Conservation (phyloP, 1,140 invertebrate species). For the Lasioglossum albipes region DNA sequence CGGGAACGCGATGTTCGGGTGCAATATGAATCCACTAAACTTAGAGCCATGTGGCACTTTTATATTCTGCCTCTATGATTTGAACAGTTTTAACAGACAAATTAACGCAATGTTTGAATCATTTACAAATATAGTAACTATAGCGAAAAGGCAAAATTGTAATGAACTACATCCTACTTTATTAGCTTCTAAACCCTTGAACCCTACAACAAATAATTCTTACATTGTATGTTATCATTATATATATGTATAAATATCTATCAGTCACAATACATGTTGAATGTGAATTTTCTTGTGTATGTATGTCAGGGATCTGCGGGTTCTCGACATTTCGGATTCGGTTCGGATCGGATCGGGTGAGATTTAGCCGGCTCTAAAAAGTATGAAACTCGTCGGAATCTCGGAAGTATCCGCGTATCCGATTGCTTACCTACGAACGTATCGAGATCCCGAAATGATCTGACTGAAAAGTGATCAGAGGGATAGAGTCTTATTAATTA, state of each 20-base stretch:
- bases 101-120: slow-evolving; percentile 16
- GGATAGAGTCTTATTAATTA: no score
- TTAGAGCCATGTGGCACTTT: neutral
- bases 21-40: neutral
- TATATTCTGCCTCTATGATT: neutral
- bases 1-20: neutral
- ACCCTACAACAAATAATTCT: slow-evolving; percentile 30
- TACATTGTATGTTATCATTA: neutral
- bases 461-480: no score
- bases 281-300: slow-evolving; percentile 2
- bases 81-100: slow-evolving; percentile 8
- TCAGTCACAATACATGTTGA: slow-evolving; percentile 21
- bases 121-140: slow-evolving; percentile 10
- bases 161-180: slow-evolving; percentile 10
- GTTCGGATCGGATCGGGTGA: no score
- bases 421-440: no score
- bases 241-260: slow-evolving; percentile 16
- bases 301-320: no score
- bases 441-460: no score
- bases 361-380: no score
- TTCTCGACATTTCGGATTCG: no score
- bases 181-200: slow-evolving; percentile 33
- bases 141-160: slow-evolving; percentile 11
- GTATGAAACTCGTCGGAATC: no score
- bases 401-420: no score